A percentile compares a stretch with the other conserved stretches of the same genome.
phyloP scores from a whole-genome alignment of 2,113 vertebrate genomes.

The Malaclemys terrapin region DNA sequence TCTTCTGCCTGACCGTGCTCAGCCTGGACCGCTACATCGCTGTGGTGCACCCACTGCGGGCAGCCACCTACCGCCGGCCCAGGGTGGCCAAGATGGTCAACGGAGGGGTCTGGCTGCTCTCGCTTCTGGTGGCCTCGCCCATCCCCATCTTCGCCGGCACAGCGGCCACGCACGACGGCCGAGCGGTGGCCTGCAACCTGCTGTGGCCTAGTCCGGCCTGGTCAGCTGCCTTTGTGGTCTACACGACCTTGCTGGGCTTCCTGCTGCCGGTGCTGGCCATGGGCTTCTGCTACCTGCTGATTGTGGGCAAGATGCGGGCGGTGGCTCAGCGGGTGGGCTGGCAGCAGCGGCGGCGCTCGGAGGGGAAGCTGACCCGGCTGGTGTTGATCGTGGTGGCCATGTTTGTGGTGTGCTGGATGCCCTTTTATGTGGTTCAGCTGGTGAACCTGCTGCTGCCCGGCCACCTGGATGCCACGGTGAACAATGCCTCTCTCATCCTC shows the following conservation, averaged over 20 bases:
- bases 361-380: constrained; percentile 89
- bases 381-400: constrained; percentile 89
- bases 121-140: constrained; percentile 89
- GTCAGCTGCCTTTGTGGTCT: constrained; percentile 89
- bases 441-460: constrained; percentile 87
- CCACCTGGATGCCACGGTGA: constrained; percentile 84
- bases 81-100: constrained; percentile 91
- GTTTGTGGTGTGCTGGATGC: constrained; percentile 94
- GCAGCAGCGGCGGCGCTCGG: constrained; percentile 90
- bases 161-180: constrained; percentile 84
- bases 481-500: constrained; percentile 90
- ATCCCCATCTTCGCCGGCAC: constrained; percentile 89
- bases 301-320: constrained; percentile 89
- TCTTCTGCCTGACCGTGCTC: constrained; percentile 91
- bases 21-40: constrained; percentile 92
- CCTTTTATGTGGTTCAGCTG: constrained; percentile 91
- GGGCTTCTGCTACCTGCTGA: constrained; percentile 90
- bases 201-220: constrained; percentile 88
- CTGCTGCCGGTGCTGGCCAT: constrained; percentile 90
- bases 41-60: constrained; percentile 91
- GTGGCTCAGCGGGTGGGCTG: constrained; percentile 91
- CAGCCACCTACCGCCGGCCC: constrained; percentile 89
- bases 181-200: constrained; percentile 89
- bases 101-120: constrained; percentile 88
- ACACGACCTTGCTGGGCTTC: constrained; percentile 91